Evolutionary conservation across 2,113 vertebrate genomes (phyloP).

Genomic region (Strix aluco): DNA sequence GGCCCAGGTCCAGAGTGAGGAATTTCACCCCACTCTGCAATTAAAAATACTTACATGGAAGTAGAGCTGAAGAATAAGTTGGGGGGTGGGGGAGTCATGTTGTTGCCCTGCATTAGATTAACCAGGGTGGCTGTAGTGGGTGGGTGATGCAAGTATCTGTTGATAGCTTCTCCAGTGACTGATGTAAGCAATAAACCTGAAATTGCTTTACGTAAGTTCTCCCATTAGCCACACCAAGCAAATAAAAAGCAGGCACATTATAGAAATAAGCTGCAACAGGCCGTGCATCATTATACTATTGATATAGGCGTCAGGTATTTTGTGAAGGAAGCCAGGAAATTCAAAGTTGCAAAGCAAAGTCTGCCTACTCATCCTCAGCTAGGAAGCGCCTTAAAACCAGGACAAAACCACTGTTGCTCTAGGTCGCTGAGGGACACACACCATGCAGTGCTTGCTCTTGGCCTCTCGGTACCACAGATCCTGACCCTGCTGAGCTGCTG

Average conservation of each 20-base stretch:
- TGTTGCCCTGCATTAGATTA: conserved; percentile 32
- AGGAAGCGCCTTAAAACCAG: background rate
- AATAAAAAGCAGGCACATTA: conserved; percentile 44
- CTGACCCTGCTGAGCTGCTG: background rate
- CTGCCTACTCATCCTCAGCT: background rate
- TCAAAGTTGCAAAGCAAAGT: background rate
- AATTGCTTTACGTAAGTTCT: background rate
- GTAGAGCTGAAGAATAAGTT: background rate
- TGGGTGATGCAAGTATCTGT: conserved; percentile 44
- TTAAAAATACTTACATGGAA: background rate
- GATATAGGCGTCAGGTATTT: background rate
- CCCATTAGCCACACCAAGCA: conserved; percentile 20
- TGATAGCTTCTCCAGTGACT: background rate
- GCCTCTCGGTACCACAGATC: fast-evolving
- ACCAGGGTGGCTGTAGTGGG: background rate
- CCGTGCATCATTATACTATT: background rate
- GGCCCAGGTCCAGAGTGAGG: background rate
- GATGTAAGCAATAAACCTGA: conserved; percentile 33
- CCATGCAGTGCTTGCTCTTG: fast-evolving
- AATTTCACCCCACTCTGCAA: background rate
- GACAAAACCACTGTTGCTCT: background rate
- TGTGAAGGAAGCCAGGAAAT: background rate
- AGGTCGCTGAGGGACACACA: background rate
- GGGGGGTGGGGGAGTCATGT: background rate
- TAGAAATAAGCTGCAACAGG: conserved; percentile 34